phyloP scores from a whole-genome alignment of 2,888 invertebrate species.

The Caenorhabditis becei region DNA sequence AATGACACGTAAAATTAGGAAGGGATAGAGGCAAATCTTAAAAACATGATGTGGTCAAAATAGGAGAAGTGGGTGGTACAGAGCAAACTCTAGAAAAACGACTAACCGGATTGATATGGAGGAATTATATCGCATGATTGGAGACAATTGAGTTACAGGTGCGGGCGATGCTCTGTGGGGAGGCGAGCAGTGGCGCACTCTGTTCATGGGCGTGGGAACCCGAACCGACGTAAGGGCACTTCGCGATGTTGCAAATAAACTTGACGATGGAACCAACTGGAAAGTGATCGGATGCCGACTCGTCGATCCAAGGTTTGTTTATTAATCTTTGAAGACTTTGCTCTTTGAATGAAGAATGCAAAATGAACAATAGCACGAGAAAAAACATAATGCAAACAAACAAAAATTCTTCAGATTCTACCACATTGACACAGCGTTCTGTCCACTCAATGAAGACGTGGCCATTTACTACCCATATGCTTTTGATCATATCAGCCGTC shows the following conservation, averaged over 20 bases:
- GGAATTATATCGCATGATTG: background rate
- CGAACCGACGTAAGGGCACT: slow-evolving; percentile 78
- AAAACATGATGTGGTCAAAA: slow-evolving; percentile 10
- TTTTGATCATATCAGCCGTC: slow-evolving; percentile 77
- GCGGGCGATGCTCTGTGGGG: slow-evolving; percentile 81
- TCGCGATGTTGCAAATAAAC: slow-evolving; percentile 70
- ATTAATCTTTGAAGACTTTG: slow-evolving; percentile 23
- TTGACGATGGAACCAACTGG: slow-evolving; percentile 72
- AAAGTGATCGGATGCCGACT: slow-evolving; percentile 77
- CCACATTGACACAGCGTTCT: slow-evolving; percentile 81
- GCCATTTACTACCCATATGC: slow-evolving; percentile 79
- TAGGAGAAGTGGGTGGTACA: background rate
- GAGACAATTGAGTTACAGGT: slow-evolving; percentile 66
- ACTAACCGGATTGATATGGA: background rate
- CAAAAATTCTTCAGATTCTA: slow-evolving; percentile 73
- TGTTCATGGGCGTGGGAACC: slow-evolving; percentile 80
- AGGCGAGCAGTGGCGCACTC: slow-evolving; percentile 70
- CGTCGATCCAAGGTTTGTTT: slow-evolving; percentile 77
- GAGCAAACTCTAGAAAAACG: background rate
- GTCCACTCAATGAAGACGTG: slow-evolving; percentile 76
- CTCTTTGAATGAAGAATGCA: background rate
- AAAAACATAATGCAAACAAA: background rate
- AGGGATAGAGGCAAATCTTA: background rate
- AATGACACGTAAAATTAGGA: background rate
- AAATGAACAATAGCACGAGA: slow-evolving; percentile 1